phyloP scores from a whole-genome alignment of 2,888 invertebrate species.

The Nemapogon koenigi region DNA sequence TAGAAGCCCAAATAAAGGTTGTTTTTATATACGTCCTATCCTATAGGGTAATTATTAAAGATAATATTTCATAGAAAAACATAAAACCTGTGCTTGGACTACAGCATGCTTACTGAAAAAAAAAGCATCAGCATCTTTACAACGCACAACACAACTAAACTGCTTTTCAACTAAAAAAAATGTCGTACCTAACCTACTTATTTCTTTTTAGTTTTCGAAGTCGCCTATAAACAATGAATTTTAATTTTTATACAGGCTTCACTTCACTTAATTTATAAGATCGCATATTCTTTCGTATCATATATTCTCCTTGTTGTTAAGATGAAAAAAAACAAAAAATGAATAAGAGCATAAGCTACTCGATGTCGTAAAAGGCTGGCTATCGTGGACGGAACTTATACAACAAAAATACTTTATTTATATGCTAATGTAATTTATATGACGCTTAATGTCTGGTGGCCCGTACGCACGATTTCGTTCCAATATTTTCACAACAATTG shows the following conservation, averaged over 20 bases:
- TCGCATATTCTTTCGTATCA: conserved; percentile 43
- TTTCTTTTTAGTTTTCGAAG: too few species aligned
- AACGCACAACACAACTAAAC: too few species aligned
- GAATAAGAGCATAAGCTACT: conserved; percentile 43
- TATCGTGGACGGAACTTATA: conserved; percentile 35
- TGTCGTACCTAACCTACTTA: too few species aligned
- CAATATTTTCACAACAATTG: conserved; percentile 31
- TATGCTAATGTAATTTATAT: conserved; percentile 66
- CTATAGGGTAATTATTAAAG: too few species aligned
- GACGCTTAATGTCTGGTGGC: conserved; percentile 62
- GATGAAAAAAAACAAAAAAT: conserved; percentile 55
- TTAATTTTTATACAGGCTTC: conserved; percentile 50
- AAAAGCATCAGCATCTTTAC: too few species aligned
- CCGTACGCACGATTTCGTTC: conserved; percentile 61
- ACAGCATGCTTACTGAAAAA: too few species aligned
- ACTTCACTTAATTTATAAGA: conserved; percentile 56
- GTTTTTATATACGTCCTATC: too few species aligned
- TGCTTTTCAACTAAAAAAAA: too few species aligned
- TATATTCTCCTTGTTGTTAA: conserved; percentile 54
- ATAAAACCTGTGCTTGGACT: too few species aligned
- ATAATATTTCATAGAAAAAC: too few species aligned
- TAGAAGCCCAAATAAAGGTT: too few species aligned
- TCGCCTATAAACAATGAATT: too few species aligned
- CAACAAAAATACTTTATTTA: conserved; percentile 66
- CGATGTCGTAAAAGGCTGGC: conserved; percentile 55